Evolutionary conservation across 2,888 invertebrate species (phyloP).

Genomic region (Hydraecia micacea): DNA sequence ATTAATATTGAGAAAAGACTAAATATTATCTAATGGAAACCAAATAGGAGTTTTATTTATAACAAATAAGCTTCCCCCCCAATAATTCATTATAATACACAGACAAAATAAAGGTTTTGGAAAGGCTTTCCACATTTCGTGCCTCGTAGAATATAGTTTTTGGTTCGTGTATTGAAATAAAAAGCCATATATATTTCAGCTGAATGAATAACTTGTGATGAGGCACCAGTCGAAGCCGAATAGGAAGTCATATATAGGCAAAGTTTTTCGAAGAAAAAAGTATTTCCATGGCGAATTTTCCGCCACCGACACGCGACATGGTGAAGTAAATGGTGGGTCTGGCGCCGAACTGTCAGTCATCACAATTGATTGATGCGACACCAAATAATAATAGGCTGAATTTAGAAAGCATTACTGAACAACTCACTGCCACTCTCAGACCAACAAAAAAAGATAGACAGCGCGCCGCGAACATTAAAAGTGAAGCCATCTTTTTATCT

Average conservation of each 20-base stretch:
- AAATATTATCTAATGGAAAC: too few relatives aligned
- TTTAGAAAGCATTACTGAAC: slow-evolving; percentile 63
- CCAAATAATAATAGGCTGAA: slow-evolving; percentile 67
- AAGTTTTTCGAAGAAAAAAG: slow-evolving; percentile 59
- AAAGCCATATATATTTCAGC: slow-evolving; percentile 1
- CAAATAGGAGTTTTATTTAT: too few relatives aligned
- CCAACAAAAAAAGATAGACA: too few relatives aligned
- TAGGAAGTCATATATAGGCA: slow-evolving; percentile 27
- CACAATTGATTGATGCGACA: slow-evolving; percentile 74
- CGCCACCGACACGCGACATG: slow-evolving; percentile 56
- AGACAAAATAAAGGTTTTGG: not conserved
- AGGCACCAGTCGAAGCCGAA: slow-evolving; percentile 5
- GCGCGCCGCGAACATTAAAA: too few relatives aligned
- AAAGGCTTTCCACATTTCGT: slow-evolving; percentile 8
- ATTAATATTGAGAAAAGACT: too few relatives aligned
- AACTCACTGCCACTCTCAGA: slow-evolving; percentile 25
- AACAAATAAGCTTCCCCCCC: too few relatives aligned
- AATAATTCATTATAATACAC: too few relatives aligned
- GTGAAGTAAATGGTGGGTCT: slow-evolving; percentile 70
- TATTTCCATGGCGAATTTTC: slow-evolving; percentile 71
- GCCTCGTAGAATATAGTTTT: not conserved
- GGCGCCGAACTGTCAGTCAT: slow-evolving; percentile 74
- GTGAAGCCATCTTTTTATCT: too few relatives aligned
- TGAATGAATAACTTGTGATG: slow-evolving; percentile 20
- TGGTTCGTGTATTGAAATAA: slow-evolving; percentile 13